These are phyloP conservation scores for Eudyptes chrysolophus DNA, from an alignment of 2,113 vertebrate genomes.

Conservation along the genomic window DNA sequence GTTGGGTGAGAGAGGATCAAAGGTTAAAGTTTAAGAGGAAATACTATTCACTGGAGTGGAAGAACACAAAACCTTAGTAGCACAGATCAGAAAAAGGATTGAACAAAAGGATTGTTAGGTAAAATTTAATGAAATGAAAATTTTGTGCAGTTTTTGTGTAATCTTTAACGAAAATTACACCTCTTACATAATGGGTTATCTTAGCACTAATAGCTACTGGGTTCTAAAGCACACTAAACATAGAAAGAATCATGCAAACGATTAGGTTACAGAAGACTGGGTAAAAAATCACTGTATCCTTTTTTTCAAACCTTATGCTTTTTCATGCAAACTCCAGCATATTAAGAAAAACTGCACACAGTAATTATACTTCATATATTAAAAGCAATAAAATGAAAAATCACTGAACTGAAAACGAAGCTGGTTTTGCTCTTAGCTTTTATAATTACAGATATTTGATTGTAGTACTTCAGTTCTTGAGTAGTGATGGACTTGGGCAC, in stretches of 20 bases:
- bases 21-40: conserved; percentile 86
- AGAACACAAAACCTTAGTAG: conserved; percentile 71
- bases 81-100: conserved; percentile 70
- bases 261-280: conserved; percentile 22
- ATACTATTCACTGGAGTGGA: conserved; percentile 70
- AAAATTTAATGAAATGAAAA: conserved; percentile 71
- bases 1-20: conserved; percentile 86
- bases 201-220: conserved; percentile 34
- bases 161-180: conserved; percentile 70
- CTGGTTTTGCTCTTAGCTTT: neutral
- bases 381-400: conserved; percentile 54
- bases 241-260: conserved; percentile 56
- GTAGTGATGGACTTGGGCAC: neutral
- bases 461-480: neutral
- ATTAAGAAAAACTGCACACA: conserved; percentile 49
- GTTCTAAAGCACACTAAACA: conserved; percentile 69
- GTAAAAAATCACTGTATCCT: conserved; percentile 3
- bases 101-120: conserved; percentile 70
- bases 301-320: conserved; percentile 54
- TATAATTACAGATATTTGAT: neutral
- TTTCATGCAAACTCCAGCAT: conserved; percentile 74
- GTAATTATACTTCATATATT: conserved; percentile 7
- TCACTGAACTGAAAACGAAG: conserved; percentile 26
- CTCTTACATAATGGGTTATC: conserved; percentile 24
- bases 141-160: conserved; percentile 67